A percentile compares a stretch with the other conserved stretches of the same genome.
phyloP scores from a whole-genome alignment of 2,888 invertebrate species.

The Lasioglossum figueresi region DNA sequence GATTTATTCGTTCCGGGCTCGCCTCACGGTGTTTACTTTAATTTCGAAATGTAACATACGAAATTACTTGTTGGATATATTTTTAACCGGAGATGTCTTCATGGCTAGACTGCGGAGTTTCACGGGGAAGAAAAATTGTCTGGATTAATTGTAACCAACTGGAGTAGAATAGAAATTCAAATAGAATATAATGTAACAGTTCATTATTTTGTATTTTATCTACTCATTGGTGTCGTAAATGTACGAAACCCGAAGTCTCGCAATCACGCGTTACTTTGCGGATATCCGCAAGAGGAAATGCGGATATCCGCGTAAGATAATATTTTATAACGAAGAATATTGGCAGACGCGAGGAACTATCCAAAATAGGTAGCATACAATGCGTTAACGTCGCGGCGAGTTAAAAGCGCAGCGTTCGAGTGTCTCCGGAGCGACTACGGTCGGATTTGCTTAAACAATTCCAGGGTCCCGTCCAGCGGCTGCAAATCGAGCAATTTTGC shows the following conservation, averaged over 20 bases:
- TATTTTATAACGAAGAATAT: neutral
- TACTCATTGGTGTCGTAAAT: neutral
- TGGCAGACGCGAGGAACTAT: neutral
- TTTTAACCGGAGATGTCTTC: neutral
- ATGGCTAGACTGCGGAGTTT: neutral
- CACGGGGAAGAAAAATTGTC: too few species aligned
- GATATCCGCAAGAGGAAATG: neutral
- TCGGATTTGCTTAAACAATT: slow-evolving; percentile 42
- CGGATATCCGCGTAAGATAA: neutral
- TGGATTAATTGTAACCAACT: too few species aligned
- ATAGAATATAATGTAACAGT: too few species aligned
- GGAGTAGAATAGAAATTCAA: too few species aligned
- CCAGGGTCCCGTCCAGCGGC: neutral
- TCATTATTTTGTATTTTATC: neutral
- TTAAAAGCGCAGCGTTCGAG: neutral
- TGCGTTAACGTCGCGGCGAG: neutral
- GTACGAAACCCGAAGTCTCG: too few species aligned
- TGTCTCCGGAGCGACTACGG: neutral
- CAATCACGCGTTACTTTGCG: too few species aligned
- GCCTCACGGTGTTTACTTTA: neutral
- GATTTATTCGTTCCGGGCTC: neutral
- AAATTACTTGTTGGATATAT: neutral
- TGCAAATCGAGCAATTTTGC: slow-evolving; percentile 37
- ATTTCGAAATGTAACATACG: neutral
- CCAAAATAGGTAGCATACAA: neutral